These are phyloP conservation scores for Diplolepis rosae DNA, from an alignment of 2,888 invertebrate species.

Conservation along the genomic window DNA sequence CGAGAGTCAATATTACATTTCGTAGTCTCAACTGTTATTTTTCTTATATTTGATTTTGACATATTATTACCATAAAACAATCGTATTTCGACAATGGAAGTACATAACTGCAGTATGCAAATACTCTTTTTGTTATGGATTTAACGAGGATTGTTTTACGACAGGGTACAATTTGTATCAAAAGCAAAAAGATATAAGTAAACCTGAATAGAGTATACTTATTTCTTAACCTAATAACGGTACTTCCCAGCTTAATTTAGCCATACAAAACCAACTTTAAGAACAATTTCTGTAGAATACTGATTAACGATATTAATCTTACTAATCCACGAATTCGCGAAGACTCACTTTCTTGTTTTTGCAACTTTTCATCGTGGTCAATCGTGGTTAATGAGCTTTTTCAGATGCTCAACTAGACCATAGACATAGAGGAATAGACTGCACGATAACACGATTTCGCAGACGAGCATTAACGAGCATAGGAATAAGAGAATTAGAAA, in stretches of 20 bases:
- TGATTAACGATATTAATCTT: not conserved
- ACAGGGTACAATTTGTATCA: not conserved
- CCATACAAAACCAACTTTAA: not conserved
- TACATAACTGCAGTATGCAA: constrained; percentile 70
- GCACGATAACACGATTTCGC: no score
- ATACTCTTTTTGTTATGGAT: constrained; percentile 38
- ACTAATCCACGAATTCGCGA: not conserved
- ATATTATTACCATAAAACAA: constrained; percentile 75
- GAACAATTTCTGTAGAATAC: not conserved
- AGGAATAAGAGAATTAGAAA: no score
- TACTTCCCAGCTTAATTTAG: not conserved
- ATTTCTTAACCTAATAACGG: constrained; percentile 4
- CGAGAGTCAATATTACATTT: constrained; percentile 80
- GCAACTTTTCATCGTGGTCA: constrained; percentile 20
- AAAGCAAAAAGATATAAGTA: not conserved
- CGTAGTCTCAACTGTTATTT: constrained; percentile 85
- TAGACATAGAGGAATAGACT: no score
- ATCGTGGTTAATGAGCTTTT: constrained; percentile 15
- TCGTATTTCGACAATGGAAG: constrained; percentile 69
- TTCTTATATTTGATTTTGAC: constrained; percentile 84
- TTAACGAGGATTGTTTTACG: not conserved
- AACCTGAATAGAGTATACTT: not conserved
- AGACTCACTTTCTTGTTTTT: constrained; percentile 11
- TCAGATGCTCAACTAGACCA: not conserved
- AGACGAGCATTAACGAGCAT: no score